phyloP scores from a whole-genome alignment of 2,888 invertebrate species.

The Xestia ashworthii region DNA sequence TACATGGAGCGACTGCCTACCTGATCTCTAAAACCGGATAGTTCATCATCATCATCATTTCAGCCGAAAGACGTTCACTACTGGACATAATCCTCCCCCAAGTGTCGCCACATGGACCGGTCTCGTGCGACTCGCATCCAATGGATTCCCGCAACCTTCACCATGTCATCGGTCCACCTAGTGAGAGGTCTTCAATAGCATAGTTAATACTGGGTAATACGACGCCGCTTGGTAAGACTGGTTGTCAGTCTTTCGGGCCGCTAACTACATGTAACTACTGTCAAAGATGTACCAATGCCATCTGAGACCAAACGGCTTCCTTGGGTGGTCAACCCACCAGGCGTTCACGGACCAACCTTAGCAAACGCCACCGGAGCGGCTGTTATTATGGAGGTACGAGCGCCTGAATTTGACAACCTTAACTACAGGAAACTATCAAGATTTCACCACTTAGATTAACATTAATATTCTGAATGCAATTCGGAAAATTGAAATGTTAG shows the following conservation, averaged over 20 bases:
- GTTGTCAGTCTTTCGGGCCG: not conserved
- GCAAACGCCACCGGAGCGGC: not conserved
- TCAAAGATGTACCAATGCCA: not conserved
- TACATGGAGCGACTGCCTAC: too few relatives aligned
- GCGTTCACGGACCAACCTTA: not conserved
- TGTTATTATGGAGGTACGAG: not conserved
- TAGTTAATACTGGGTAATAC: too few relatives aligned
- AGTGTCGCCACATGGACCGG: too few relatives aligned
- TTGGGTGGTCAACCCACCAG: not conserved
- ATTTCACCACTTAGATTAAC: not conserved
- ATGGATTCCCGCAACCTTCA: too few relatives aligned
- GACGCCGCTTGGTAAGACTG: not conserved
- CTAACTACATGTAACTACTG: not conserved
- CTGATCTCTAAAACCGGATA: too few relatives aligned
- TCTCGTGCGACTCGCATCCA: too few relatives aligned
- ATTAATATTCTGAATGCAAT: conserved; percentile 21
- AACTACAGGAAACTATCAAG: not conserved
- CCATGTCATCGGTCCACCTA: too few relatives aligned
- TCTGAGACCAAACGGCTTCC: not conserved
- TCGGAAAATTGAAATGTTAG: conserved; percentile 21
- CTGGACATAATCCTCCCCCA: too few relatives aligned
- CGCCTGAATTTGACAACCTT: not conserved
- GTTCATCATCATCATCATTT: too few relatives aligned
- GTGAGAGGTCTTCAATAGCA: too few relatives aligned
- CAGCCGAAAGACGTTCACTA: too few relatives aligned